Conservation (phyloP, 37 sponge, comb jelly and placozoan genomes). For the Chondrilla cf. caribensis region DNA sequence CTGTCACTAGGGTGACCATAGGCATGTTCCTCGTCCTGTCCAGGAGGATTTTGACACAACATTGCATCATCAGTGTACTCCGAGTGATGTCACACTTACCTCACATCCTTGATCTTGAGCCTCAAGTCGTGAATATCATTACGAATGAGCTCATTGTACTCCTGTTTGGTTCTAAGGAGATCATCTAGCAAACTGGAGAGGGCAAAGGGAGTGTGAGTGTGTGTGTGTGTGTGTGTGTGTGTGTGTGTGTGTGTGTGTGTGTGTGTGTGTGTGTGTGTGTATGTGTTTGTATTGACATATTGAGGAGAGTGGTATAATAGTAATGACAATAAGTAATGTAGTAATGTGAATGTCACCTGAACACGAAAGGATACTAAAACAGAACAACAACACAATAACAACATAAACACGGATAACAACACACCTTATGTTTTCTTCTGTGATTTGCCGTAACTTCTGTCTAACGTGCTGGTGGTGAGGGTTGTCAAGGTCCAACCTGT, state of each 20-base stretch:
- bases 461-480: not conserved
- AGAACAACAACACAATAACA: too few relatives aligned
- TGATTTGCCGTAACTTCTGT: not conserved
- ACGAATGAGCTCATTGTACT: constrained; percentile 15
- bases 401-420: too few relatives aligned
- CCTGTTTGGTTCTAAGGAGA: not conserved
- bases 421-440: constrained; percentile 31
- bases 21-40: not conserved
- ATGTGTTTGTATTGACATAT: too few relatives aligned
- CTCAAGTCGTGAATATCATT: constrained; percentile 2
- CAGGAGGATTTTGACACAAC: not conserved
- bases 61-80: too few relatives aligned
- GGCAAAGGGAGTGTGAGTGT: too few relatives aligned
- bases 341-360: too few relatives aligned
- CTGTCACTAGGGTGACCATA: not conserved
- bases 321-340: too few relatives aligned
- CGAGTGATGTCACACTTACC: not conserved
- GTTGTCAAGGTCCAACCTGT: not conserved
- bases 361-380: too few relatives aligned
- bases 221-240: too few relatives aligned
- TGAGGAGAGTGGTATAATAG: too few relatives aligned
- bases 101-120: not conserved
- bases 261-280: too few relatives aligned
- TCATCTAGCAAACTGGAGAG: constrained; percentile 19
- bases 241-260: too few relatives aligned